Evolutionary conservation across 2,113 vertebrate species (phyloP), one percentile per base, ranked within the genome.

Genomic region (Gymnarchus niloticus): DNA sequence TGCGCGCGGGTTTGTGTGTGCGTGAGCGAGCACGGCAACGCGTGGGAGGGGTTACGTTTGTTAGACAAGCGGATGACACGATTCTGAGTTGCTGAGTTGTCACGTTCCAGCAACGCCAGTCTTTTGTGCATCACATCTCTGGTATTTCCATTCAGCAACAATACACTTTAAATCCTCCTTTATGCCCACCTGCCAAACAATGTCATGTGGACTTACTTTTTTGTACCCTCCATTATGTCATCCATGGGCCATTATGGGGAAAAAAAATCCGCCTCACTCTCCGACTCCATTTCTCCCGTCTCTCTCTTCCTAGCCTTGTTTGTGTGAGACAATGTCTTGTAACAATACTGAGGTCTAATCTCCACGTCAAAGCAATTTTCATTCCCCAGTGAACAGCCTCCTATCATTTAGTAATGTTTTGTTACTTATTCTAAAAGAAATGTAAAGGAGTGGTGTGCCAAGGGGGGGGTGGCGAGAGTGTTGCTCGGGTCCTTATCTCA

Each of bases 301-400:
- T 73, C 88, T 81, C 87, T 81, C 94, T 95, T 95, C 94, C 94
- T 94, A 94, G 94, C 95, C 96, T 95, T 94, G 94, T 95, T 96
- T 96, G 95, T 95, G 95, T 95, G 96, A 97, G 97, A 99, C 96
- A 97, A 97, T 97, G 96, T 98, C 96, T 97, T 96, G 95, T 96
- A 96, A 98, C 96, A 98, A 97, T 97, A 93, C 96, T 91, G 92
- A 91, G 94, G 96, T 94, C 96, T 98, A 98, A 99, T 99, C 97
- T 98, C 97, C 94, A 96, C 97, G 97, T 98, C 97, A 98, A 98
- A 98, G 97, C 96, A 94, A 96, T 97, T 99, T 98, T 97, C 96
- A 97, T 97, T 95, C 97, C 96, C 95, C 96, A 94, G 94, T 92
- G 95, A 96, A 95, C 96, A 96, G 96, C 94, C 95, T 96, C 95